Conservation (phyloP, 2,888 invertebrate genomes). For the Tenthredo livida region DNA sequence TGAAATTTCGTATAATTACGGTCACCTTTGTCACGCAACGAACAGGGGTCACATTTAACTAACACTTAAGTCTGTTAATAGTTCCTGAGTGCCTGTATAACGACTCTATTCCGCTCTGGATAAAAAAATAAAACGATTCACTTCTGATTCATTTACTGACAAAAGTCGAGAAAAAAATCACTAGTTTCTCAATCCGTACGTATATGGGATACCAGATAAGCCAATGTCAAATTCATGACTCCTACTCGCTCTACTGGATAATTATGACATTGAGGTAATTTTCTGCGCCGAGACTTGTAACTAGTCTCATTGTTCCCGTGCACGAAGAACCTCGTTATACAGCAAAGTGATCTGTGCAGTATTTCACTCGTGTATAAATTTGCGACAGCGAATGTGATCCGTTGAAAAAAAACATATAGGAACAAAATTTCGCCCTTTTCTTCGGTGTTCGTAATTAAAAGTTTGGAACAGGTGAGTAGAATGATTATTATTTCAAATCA, state of each 20-base stretch:
- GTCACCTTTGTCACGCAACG: conserved; percentile 10
- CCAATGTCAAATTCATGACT: neutral
- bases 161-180: neutral
- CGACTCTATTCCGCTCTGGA: neutral
- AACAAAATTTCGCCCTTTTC: neutral
- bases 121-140: neutral
- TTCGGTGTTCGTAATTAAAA: neutral
- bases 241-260: neutral
- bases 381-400: too few relatives aligned
- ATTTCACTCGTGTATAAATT: neutral
- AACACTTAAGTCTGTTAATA: neutral
- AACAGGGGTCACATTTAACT: conserved; percentile 1
- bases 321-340: neutral
- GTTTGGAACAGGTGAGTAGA: neutral
- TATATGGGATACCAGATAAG: neutral
- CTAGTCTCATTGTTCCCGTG: neutral
- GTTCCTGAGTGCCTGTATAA: neutral
- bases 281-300: neutral
- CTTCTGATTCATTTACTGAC: neutral
- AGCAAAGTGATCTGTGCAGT: neutral
- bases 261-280: conserved; percentile 21
- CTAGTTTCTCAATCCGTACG: neutral
- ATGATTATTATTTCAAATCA: neutral
- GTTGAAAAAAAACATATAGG: neutral
- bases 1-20: conserved; percentile 11